phyloP scores from a whole-genome alignment of 2,888 invertebrate species.

The Harpagoxenus sublaevis region DNA sequence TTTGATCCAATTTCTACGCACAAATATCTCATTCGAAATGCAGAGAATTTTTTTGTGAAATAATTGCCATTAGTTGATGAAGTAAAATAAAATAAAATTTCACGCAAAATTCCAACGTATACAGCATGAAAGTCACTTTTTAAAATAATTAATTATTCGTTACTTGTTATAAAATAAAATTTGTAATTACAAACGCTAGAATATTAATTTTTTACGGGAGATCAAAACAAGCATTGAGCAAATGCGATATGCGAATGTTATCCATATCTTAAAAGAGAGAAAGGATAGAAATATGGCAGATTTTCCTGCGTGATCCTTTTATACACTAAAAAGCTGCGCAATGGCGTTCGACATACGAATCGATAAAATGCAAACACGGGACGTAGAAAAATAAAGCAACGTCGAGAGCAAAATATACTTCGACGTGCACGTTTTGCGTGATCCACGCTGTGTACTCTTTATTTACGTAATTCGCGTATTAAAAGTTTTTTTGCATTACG shows the following conservation, averaged over 20 bases:
- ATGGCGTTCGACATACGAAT: conserved; percentile 36
- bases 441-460: conserved; percentile 17
- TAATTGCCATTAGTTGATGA: background rate
- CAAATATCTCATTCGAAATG: background rate
- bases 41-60: background rate
- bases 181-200: background rate
- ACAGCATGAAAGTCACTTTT: background rate
- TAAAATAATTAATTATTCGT: conserved; percentile 19
- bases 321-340: conserved; percentile 34
- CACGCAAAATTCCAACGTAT: background rate
- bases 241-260: background rate
- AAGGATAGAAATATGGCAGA: background rate
- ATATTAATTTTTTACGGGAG: background rate
- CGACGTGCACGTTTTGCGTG: conserved; percentile 1
- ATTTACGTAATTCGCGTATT: conserved; percentile 13
- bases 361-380: conserved; percentile 47
- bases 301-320: conserved; percentile 17
- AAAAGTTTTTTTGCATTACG: background rate
- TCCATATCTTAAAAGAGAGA: background rate
- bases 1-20: background rate
- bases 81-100: background rate
- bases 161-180: conserved; percentile 12
- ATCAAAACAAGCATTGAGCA: background rate
- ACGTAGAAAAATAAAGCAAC: conserved; percentile 48
- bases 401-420: conserved; percentile 31